Evolutionary conservation across 1,140 invertebrate genomes (phyloP), one percentile per base, ranked within the genome.

Genomic region (Daktulosphaira vitifoliae): DNA sequence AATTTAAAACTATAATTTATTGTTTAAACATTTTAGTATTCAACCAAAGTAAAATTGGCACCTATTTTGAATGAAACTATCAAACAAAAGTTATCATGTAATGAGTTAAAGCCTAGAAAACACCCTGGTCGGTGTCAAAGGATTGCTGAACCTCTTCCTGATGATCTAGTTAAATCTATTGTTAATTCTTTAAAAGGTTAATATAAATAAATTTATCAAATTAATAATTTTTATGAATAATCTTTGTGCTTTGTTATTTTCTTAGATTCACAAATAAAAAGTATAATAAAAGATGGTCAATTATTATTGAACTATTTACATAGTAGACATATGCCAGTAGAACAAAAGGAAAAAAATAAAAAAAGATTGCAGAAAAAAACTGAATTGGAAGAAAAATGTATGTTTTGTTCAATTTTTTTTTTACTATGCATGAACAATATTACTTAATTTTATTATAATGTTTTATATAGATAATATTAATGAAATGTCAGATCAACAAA

Each of bases 401-500:
- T 13, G 42, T 48, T 44, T 44, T 11, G 6, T 37, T 37, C 5
- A 37, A 37, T 37, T 37, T 37, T 37, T 37, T 37, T 37, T 37
- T 5, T 37, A 37, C 33, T 37, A 56, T n/a, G n/a, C 5, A 18
- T 48, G 18, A 18, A 18, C 44, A 48, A 18, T 48, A 16, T 18
- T 22, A 11, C 20, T 18, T 15, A 15, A 42, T 15, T 6, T 50
- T 26, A 50, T 16, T 33, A 6, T 33, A 33, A 33, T 33, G 11
- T 33, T 33, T 33, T 33, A 33, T 11, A 33, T 11, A 62, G 56
- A 62, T 33, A 7, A 22, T 15, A 33, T 1, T 22, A 29, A 66
- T 74, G 22, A 69, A 75, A 37, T 70, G 75, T 33, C 68, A 76
- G 59, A 79, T 72, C 74, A 77, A 15, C 15, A 75, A 73, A 53